Base-by-base conservation (phyloP, 1,140 invertebrate genomes). In the Cotesia glomerata region DNA sequence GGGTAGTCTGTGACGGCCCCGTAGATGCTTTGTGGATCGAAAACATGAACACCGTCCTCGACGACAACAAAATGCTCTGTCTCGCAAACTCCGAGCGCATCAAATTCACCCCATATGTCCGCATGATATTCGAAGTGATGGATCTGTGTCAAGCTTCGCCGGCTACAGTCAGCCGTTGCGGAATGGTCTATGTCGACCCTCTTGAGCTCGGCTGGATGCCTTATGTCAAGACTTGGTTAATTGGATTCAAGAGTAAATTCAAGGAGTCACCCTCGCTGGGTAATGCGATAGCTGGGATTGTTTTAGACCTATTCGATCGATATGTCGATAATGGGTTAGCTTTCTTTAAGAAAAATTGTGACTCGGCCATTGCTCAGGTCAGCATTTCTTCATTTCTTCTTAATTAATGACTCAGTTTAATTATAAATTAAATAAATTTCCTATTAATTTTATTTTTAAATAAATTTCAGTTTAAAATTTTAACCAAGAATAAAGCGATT, bases 21-120 rank as follows among this genome's bases (percentile, higher is more conserved):
- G 95, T 98, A 0, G 96, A 98, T 85, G 95, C 95, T 5, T 92
- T 97, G 2, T 98, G 96, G 96, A 97, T 98, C 62, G 96, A 98
- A 85, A 97, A 97, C 84, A 92, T 98, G 90, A 97, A 98, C 83
- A 97, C 95, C 0, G 94, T 95, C 2, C 86, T 98, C 5, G 97
- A 98, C 81, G 96, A 98, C 82, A 97, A 97, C 83, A 97, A 97
- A 87, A 97, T 97, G 92, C 85, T 96, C 0, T 96, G 94, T 77
- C 82, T 95, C 3, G 92, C 94, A 4, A 95, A 95, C 85, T 95
- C 94, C 2, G 96, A 98, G 82, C 91, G 95, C 74, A 97, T 98
- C 51, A 96, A 96, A 85, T 89, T 97, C 5, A 94, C 93, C 0
- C 90, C 92, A 0, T 93, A 93, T 81, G 91, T 94, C 3, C 92